Evolutionary conservation across 2,113 vertebrate species (phyloP).

Genomic region (Cairina moschata): DNA sequence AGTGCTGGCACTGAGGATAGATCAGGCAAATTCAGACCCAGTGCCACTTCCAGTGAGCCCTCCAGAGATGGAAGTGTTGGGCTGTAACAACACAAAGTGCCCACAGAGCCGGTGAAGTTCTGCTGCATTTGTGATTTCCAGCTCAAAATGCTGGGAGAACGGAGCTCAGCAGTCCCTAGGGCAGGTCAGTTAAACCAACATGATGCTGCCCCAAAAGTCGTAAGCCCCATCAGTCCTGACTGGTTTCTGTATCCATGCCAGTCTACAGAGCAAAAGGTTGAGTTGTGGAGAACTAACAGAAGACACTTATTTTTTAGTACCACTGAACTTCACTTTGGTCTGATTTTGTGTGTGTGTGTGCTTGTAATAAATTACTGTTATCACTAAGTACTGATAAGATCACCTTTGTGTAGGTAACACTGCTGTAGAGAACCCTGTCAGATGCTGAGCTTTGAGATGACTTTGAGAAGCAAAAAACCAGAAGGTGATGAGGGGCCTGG

Average conservation of each 20-base stretch:
- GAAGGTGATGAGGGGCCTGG: neutral
- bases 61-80: neutral
- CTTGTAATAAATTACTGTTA: neutral
- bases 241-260: neutral
- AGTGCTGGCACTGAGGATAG: neutral
- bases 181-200: neutral
- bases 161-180: neutral
- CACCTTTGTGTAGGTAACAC: neutral
- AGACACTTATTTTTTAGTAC: neutral
- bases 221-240: neutral
- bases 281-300: neutral
- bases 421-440: neutral
- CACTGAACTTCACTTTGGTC: neutral
- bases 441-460: neutral
- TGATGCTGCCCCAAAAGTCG: neutral
- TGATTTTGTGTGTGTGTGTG: neutral
- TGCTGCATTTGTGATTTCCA: neutral
- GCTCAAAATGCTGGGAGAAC: neutral
- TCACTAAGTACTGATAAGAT: neutral
- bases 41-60: neutral
- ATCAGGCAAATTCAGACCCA: neutral
- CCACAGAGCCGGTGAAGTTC: neutral
- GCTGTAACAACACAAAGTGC: neutral
- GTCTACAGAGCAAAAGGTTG: neutral
- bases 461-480: accelerated